Percentiles rank a stretch among this genome's conserved stretches.
Conservation (phyloP, 2,888 invertebrate species). For the Drosophila phalerata region DNA sequence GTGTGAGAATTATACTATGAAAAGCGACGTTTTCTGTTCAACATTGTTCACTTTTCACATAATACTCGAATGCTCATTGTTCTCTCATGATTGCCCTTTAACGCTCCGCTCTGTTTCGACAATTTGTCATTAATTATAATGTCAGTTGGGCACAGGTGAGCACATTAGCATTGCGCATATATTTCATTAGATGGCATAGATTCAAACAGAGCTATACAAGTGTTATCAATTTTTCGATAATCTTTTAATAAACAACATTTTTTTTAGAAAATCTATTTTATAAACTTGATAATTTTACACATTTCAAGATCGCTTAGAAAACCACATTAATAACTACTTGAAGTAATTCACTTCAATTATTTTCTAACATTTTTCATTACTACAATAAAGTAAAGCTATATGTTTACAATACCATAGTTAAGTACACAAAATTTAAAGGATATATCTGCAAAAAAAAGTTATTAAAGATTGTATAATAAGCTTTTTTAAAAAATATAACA, state of each 20-base stretch:
- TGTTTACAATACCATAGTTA: not conserved
- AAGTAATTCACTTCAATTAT: too few relatives aligned
- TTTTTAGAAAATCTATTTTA: too few relatives aligned
- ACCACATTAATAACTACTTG: too few relatives aligned
- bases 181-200: constrained; percentile 61
- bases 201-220: constrained; percentile 12
- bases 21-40: constrained; percentile 20
- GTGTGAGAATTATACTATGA: constrained; percentile 9
- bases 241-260: too few relatives aligned
- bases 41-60: constrained; percentile 32
- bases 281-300: too few relatives aligned
- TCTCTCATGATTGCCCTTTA: constrained; percentile 61
- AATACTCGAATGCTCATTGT: constrained; percentile 43
- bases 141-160: constrained; percentile 65
- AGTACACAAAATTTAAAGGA: too few relatives aligned
- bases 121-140: constrained; percentile 76
- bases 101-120: constrained; percentile 31
- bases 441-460: too few relatives aligned
- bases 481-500: not conserved
- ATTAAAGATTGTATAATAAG: too few relatives aligned
- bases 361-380: too few relatives aligned
- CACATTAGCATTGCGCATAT: constrained; percentile 69
- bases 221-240: not conserved
- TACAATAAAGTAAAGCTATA: not conserved
- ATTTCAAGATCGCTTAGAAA: too few relatives aligned